Evolutionary conservation across 2,888 invertebrate species (phyloP), one percentile per base, ranked within the genome.

Genomic region (Nomada ferruginata): DNA sequence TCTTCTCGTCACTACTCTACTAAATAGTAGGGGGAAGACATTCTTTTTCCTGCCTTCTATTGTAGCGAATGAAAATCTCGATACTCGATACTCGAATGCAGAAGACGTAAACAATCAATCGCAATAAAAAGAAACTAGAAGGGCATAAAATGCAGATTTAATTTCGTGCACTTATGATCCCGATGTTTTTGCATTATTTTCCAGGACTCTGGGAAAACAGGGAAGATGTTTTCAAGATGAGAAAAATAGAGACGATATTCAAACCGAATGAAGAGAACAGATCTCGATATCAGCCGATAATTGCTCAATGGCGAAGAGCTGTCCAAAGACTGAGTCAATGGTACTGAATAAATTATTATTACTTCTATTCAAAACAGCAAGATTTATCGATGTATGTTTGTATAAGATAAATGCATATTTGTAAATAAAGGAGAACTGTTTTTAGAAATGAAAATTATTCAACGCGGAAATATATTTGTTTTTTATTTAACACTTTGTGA

Each of bases 171-270:
- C 36, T 36, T 36, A 36, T 7, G 36, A 36, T 36, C 36, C 5
- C 10, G 20, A 15, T 18, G 50, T 4, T 50, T 29, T 10, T 15
- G 7, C 52, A 36, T 23, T 5, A 20, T 13, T 47, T 82, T 71
- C 9, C 93, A 96, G 97, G 96, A 88, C 94, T 97, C 82, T 98
- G 97, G 97, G 95, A 95, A 86, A 94, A 94, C 65, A 95, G 96
- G 89, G 95, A 96, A 3, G 96, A 97, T 85, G 91, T 98, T 36
- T 93, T 94, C 76, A 91, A 94, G 11, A 94, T 97, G 65, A 95
- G 96, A 29, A 94, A 95, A 90, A 92, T 96, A 15, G 96, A 96
- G 20, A 94, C 94, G 73, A 94, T 95, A 36, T 98, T 98, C 87
- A 87, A 92, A 78, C 95, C 96, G 0, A 91, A 94, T 75, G 81